phyloP scores from a whole-genome alignment of 1,140 invertebrate species.

The Ephestia elutella region DNA sequence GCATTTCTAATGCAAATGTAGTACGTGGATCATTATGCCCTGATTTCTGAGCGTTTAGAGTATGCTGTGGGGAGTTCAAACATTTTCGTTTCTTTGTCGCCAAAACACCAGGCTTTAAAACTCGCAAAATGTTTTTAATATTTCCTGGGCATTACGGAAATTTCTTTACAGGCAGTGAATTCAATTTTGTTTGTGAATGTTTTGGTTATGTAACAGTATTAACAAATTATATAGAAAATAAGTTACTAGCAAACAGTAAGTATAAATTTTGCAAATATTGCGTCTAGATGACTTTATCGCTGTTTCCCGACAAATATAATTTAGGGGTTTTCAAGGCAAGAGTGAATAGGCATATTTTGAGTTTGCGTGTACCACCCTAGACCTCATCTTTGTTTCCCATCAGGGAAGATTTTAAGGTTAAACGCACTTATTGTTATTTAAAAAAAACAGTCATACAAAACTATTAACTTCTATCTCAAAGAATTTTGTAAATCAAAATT shows the following conservation, averaged over 20 bases:
- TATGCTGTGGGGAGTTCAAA: conserved; percentile 15
- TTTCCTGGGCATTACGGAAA: neutral
- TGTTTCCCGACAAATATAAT: too few species aligned
- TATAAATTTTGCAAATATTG: too few species aligned
- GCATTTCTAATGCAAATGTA: conserved; percentile 52
- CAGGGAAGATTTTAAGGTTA: too few species aligned
- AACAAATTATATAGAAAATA: too few species aligned
- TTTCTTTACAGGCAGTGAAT: neutral
- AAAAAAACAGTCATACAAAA: too few species aligned
- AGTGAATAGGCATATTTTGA: too few species aligned
- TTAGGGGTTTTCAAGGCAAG: too few species aligned
- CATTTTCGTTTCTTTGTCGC: conserved; percentile 16
- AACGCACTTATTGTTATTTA: too few species aligned
- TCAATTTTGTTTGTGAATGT: neutral
- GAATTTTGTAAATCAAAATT: conserved; percentile 37
- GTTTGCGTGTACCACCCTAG: too few species aligned
- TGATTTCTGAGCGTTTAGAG: conserved; percentile 44
- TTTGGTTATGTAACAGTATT: neutral
- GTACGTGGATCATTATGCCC: conserved; percentile 45
- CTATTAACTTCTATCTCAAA: neutral
- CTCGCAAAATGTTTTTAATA: neutral
- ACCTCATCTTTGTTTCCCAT: too few species aligned
- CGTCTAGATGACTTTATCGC: too few species aligned
- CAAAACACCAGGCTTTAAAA: neutral
- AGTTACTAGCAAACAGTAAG: too few species aligned